Evolutionary conservation across 2,888 invertebrate species (phyloP), one percentile per base, ranked within the genome.

Genomic region (Brachynemurus nebulosus): DNA sequence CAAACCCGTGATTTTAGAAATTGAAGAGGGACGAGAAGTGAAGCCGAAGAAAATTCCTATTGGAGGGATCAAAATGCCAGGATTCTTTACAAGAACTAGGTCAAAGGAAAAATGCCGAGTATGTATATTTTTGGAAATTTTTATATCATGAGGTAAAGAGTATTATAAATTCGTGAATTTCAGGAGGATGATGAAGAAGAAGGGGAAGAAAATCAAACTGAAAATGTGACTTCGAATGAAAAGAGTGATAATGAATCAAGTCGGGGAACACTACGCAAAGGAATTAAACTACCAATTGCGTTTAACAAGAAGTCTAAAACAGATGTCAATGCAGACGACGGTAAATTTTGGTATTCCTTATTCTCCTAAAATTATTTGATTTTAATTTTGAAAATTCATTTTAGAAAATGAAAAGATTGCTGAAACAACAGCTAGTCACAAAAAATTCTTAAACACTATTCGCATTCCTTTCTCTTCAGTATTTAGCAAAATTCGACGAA

Each of bases 21-120:
- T 71, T 5, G 76, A 76, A 53, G 78, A 80, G 53, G 81, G 80
- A 40, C 72, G 80, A 48, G 82, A 82, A 65, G 81, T 81, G 23
- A 80, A 80, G 57, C 82, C 82, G 46, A 83, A 80, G 60, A 86
- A 84, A 60, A 85, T 86, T 55, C 86, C 86, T 4, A 86, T 86
- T 55, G 86, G 86, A 40, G 86, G 84, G n/a, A 83, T 86, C 51
- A 85, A 86, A 66, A 80, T 86, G 76, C 86, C 86, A 4, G 86
- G 86, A 12, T 86, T 86, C 66, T 86, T 86, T 57, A 80, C 79
- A 47, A 77, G 81, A 53, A 79, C 78, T 59, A 80, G 80, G 53
- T 82, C 84, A 50, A 78, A 77, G 59, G 80, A 80, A 60, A 78
- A 74, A 52, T 74, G 69, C 64, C 85, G 78, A 76, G 80, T 80